phyloP scores from a whole-genome alignment of 2,888 invertebrate species.

The Autographa pulchrina region DNA sequence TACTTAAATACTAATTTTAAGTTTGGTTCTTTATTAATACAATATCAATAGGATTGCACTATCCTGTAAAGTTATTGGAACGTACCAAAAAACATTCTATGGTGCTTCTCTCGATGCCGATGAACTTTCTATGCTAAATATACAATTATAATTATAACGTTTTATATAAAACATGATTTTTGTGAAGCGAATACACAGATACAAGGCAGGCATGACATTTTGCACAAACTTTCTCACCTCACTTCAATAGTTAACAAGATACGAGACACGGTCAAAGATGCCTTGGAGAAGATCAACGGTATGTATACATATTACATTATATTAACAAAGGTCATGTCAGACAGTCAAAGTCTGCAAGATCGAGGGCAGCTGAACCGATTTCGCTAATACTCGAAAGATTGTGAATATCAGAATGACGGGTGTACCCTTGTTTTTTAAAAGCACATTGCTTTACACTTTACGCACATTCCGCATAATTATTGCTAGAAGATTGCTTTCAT shows the following conservation, averaged over 20 bases:
- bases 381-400: too few relatives aligned
- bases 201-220: slow-evolving; percentile 83
- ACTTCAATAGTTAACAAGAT: slow-evolving; percentile 73
- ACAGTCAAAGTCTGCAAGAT: too few relatives aligned
- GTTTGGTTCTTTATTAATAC: slow-evolving; percentile 90
- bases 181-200: slow-evolving; percentile 84
- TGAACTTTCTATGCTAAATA: slow-evolving; percentile 88
- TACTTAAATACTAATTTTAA: slow-evolving; percentile 89
- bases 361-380: too few relatives aligned
- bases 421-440: too few relatives aligned
- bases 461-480: too few relatives aligned
- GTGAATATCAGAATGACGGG: too few relatives aligned
- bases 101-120: slow-evolving; percentile 86
- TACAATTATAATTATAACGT: slow-evolving; percentile 75
- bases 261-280: too few relatives aligned
- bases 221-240: slow-evolving; percentile 77
- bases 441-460: too few relatives aligned
- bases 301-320: too few relatives aligned
- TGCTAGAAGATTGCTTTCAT: too few relatives aligned
- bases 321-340: too few relatives aligned
- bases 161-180: slow-evolving; percentile 80
- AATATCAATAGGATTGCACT: slow-evolving; percentile 89
- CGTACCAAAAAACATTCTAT: slow-evolving; percentile 85
- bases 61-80: slow-evolving; percentile 87
- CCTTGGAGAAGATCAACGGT: too few relatives aligned